Percentiles rank a stretch among this genome's conserved stretches.
Evolutionary conservation across 1,140 invertebrate species (phyloP).

Genomic region (Drosophila trapezifrons): DNA sequence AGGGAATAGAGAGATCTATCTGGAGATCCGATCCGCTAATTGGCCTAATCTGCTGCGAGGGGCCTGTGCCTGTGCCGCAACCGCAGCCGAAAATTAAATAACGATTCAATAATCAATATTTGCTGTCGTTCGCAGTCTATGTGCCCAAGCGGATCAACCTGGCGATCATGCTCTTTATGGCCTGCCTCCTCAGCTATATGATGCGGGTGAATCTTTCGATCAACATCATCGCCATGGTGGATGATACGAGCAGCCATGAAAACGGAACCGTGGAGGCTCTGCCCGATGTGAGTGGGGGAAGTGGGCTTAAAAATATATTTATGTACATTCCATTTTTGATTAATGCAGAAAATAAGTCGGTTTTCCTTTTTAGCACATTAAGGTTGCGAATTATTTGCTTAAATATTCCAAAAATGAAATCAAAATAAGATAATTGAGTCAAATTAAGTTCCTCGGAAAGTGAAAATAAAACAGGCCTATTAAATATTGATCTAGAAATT

Average conservation of each 20-base stretch:
- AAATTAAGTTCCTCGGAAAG: conserved; percentile 1
- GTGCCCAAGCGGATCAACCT: conserved; percentile 84
- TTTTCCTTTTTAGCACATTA: not conserved
- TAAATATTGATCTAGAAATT: not conserved
- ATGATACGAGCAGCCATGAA: conserved; percentile 55
- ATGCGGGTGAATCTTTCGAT: conserved; percentile 90
- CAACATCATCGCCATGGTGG: conserved; percentile 90
- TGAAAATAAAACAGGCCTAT: not conserved
- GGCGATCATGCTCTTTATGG: conserved; percentile 89
- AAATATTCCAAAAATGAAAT: conserved; percentile 9
- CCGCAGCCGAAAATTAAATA: conserved; percentile 24
- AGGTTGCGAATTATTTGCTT: not conserved
- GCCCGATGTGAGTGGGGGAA: conserved; percentile 66
- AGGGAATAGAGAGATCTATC: conserved; percentile 22
- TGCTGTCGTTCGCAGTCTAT: conserved; percentile 59
- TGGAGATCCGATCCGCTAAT: conserved; percentile 31
- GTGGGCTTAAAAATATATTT: not conserved
- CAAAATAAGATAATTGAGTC: conserved; percentile 2
- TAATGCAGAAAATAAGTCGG: not conserved
- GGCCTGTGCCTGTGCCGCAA: conserved; percentile 22
- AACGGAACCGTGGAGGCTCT: conserved; percentile 58
- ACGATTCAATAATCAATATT: conserved; percentile 51
- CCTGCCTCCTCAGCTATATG: conserved; percentile 90
- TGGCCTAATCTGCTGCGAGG: conserved; percentile 46
- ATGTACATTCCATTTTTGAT: not conserved